A percentile compares a stretch with the other conserved stretches of the same genome.
phyloP scores from a whole-genome alignment of 1,140 invertebrate species.

The Ceratitis capitata region DNA sequence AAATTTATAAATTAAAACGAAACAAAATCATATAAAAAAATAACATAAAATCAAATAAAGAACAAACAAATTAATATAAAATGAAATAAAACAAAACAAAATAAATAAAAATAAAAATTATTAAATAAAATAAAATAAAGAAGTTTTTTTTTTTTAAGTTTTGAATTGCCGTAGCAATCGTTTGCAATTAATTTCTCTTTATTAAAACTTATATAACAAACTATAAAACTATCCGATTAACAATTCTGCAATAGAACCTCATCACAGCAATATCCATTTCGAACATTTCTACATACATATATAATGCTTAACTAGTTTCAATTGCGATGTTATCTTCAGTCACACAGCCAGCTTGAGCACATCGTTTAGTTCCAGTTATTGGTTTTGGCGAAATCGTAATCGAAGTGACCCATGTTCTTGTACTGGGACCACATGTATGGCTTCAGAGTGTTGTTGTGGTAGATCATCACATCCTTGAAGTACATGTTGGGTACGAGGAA shows the following conservation, averaged over 20 bases:
- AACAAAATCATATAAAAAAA: too few relatives aligned
- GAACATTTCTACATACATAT: neutral
- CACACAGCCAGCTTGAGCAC: neutral
- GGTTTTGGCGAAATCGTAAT: constrained; percentile 39
- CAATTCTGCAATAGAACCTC: neutral
- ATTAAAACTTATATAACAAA: neutral
- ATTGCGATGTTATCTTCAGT: neutral
- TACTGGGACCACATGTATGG: constrained; percentile 46
- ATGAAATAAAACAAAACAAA: too few relatives aligned
- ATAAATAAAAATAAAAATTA: too few relatives aligned
- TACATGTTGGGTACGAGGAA: constrained; percentile 65
- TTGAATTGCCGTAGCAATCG: neutral
- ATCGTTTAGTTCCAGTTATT: neutral
- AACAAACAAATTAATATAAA: too few relatives aligned
- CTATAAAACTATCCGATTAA: neutral
- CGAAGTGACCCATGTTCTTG: constrained; percentile 39
- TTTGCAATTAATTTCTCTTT: neutral
- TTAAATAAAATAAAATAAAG: too few relatives aligned
- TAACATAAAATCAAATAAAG: too few relatives aligned
- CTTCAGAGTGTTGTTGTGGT: constrained; percentile 65
- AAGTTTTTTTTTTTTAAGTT: neutral
- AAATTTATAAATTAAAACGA: too few relatives aligned
- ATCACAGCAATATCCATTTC: neutral
- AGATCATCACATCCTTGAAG: constrained; percentile 68
- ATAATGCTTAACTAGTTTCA: neutral